A percentile compares a stretch with the other conserved stretches of the same genome.
Evolutionary conservation across 2,797 vertebrate genomes (phyloP).

Genomic region (Forpus xanthops): DNA sequence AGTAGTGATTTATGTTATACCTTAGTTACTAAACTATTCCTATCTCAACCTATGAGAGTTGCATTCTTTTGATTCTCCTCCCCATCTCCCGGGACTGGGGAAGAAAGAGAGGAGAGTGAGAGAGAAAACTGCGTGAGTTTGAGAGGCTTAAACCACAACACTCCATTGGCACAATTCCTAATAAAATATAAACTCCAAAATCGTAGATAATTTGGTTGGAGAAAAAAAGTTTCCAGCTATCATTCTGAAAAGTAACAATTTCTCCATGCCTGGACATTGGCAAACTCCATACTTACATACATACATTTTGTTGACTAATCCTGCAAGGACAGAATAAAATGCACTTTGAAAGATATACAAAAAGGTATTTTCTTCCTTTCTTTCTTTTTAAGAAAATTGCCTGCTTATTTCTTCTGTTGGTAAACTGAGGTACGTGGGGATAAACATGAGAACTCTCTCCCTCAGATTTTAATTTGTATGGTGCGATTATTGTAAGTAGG

Average conservation of each 20-base stretch:
- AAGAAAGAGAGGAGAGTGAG: too few relatives aligned
- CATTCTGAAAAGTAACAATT: not conserved
- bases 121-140: too few relatives aligned
- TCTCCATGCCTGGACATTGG: not conserved
- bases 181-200: not conserved
- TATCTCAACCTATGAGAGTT: too few relatives aligned
- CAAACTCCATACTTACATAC: not conserved
- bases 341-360: not conserved
- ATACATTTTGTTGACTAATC: not conserved
- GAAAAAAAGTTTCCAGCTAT: not conserved
- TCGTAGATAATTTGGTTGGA: not conserved
- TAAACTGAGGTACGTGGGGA: not conserved
- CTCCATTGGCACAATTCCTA: not conserved
- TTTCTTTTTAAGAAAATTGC: not conserved
- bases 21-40: too few relatives aligned
- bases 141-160: too few relatives aligned
- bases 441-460: fast-evolving
- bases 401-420: not conserved
- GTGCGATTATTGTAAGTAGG: not conserved
- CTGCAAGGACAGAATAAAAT: not conserved
- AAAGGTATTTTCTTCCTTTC: not conserved
- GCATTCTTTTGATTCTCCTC: too few relatives aligned
- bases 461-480: not conserved
- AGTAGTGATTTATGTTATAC: too few relatives aligned
- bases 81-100: too few relatives aligned